Evolutionary conservation across 2,797 vertebrate genomes (phyloP).

Genomic region (Cacajao melanocephalus): DNA sequence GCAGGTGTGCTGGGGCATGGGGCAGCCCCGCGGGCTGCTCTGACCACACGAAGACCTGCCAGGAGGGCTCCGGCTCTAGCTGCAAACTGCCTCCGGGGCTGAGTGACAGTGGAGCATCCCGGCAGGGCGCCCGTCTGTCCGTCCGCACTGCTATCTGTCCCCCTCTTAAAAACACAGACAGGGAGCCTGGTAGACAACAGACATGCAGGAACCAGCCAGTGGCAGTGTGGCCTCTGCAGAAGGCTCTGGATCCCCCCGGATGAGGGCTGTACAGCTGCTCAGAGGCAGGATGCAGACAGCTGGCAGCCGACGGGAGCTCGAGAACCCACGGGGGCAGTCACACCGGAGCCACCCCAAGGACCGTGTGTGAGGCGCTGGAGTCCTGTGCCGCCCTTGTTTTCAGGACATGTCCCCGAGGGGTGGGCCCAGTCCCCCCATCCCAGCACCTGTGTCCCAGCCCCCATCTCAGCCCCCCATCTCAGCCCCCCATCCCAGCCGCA

Average conservation of each 20-base stretch:
- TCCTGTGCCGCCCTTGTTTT: background rate
- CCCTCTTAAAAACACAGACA: fast-evolving
- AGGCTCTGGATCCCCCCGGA: too few relatives aligned
- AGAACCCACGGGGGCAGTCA: background rate
- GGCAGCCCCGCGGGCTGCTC: background rate
- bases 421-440: too few relatives aligned
- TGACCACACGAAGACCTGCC: fast-evolving
- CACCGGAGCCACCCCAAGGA: fast-evolving
- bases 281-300: fast-evolving
- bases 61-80: too few relatives aligned
- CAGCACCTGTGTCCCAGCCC: too few relatives aligned
- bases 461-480: too few relatives aligned
- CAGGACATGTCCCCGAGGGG: fast-evolving
- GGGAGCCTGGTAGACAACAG: fast-evolving
- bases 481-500: too few relatives aligned
- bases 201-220: fast-evolving
- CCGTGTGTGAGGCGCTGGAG: fast-evolving
- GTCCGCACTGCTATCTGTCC: background rate
- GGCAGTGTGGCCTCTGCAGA: background rate
- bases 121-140: fast-evolving
- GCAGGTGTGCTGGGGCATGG: fast-evolving
- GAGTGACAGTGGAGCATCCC: fast-evolving
- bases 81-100: fast-evolving
- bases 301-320: fast-evolving
- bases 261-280: too few relatives aligned